A percentile compares a stretch with the other conserved stretches of the same genome.
phyloP scores from a whole-genome alignment of 2,113 vertebrate species.

The Eulacestoma nigropectus region DNA sequence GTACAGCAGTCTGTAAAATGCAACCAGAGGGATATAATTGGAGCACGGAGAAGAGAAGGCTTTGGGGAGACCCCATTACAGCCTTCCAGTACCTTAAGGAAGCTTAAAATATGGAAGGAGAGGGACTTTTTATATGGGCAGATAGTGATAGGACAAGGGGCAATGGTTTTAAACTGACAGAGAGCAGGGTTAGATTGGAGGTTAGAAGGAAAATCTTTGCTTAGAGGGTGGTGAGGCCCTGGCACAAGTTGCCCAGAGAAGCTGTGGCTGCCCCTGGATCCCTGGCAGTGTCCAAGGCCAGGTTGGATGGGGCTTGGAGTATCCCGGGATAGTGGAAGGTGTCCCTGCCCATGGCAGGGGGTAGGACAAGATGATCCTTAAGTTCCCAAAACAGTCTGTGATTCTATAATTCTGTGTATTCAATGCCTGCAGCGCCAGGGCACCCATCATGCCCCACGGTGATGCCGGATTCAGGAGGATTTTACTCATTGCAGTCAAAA shows the following conservation, averaged over 20 bases:
- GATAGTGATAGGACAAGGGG: background rate
- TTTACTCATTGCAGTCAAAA: background rate
- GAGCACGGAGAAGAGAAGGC: background rate
- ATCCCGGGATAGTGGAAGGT: background rate
- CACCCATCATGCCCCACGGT: fast-evolving
- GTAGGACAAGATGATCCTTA: background rate
- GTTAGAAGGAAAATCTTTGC: background rate
- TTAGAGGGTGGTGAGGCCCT: background rate
- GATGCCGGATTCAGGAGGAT: background rate
- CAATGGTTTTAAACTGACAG: background rate
- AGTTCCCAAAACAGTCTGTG: background rate
- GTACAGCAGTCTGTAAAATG: fast-evolving
- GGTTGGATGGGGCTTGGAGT: background rate
- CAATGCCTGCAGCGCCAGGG: background rate
- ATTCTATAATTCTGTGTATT: background rate
- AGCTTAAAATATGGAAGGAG: background rate
- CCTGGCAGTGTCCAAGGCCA: background rate
- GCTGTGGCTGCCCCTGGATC: background rate
- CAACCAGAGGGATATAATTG: background rate
- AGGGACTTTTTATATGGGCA: background rate
- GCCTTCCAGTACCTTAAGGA: background rate
- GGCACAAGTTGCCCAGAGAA: background rate
- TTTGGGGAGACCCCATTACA: background rate
- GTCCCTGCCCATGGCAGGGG: background rate
- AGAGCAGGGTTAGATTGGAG: background rate